phyloP scores from a whole-genome alignment of 1,140 invertebrate genomes.

The Drosophila pseudoananassae region DNA sequence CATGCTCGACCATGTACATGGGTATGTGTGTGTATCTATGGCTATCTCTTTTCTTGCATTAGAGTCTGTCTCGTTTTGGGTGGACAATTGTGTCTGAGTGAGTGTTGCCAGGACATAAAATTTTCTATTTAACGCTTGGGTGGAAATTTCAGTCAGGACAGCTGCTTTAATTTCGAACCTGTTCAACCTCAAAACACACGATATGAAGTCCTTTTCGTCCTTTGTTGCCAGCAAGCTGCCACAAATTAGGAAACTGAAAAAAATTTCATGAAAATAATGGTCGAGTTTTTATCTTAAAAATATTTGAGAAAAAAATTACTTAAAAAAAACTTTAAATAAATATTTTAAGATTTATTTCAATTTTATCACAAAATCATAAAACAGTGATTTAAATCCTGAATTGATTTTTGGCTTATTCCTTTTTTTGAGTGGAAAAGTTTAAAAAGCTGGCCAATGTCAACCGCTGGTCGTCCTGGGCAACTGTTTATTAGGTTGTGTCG shows the following conservation, averaged over 20 bases:
- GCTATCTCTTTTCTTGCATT: slow-evolving; percentile 1
- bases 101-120: slow-evolving; percentile 68
- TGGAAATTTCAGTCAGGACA: slow-evolving; percentile 22
- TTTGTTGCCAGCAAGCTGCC: slow-evolving; percentile 34
- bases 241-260: not conserved
- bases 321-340: too few species aligned
- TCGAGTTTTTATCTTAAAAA: not conserved
- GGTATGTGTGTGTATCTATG: slow-evolving; percentile 10
- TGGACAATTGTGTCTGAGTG: slow-evolving; percentile 31
- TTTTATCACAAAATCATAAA: too few species aligned
- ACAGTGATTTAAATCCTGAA: too few species aligned
- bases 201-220: slow-evolving; percentile 45
- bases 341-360: not conserved
- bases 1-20: not conserved
- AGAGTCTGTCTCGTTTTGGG: slow-evolving; percentile 5
- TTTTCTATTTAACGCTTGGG: slow-evolving; percentile 81
- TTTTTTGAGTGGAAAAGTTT: not conserved
- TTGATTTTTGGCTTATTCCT: not conserved
- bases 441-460: slow-evolving; percentile 32
- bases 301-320: not conserved
- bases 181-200: slow-evolving; percentile 64
- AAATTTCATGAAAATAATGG: not conserved
- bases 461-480: slow-evolving; percentile 61
- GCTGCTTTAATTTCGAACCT: slow-evolving; percentile 58
- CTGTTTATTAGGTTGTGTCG: slow-evolving; percentile 79